phyloP scores from a whole-genome alignment of 2,113 vertebrate species.

The Cynoglossus semilaevis region DNA sequence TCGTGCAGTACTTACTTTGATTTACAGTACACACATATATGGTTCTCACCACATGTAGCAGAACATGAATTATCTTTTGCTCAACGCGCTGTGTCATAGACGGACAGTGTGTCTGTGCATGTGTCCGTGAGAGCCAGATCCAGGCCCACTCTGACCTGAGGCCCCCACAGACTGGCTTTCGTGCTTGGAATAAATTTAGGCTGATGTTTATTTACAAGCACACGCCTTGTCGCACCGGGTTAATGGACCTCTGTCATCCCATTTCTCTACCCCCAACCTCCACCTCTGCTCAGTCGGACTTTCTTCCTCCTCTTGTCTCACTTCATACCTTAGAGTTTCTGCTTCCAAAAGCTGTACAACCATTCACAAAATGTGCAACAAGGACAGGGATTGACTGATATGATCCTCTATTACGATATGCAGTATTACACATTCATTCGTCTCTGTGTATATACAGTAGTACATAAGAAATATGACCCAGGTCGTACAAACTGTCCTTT shows the following conservation, averaged over 20 bases:
- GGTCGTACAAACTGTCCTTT: not conserved
- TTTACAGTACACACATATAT: too few species aligned
- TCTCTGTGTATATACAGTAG: too few species aligned
- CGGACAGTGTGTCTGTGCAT: constrained; percentile 7
- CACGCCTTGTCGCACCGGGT: constrained; percentile 75
- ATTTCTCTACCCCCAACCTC: constrained; percentile 13
- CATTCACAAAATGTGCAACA: too few species aligned
- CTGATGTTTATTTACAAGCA: constrained; percentile 78
- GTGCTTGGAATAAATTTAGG: constrained; percentile 69
- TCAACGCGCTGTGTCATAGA: too few species aligned
- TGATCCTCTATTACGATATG: too few species aligned
- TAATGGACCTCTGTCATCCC: constrained; percentile 55
- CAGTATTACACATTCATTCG: too few species aligned
- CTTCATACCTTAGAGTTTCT: constrained; percentile 13
- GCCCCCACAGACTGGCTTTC: constrained; percentile 59
- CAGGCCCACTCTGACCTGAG: constrained; percentile 65
- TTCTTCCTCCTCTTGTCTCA: constrained; percentile 23
- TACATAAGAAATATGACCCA: too few species aligned
- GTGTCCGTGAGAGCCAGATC: constrained; percentile 50
- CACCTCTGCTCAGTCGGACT: constrained; percentile 11
- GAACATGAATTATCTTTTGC: too few species aligned
- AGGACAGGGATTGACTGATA: too few species aligned
- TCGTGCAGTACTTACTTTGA: too few species aligned
- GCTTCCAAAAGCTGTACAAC: not conserved
- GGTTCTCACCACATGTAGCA: too few species aligned